A percentile compares a stretch with the other conserved stretches of the same genome.
phyloP scores from a whole-genome alignment of 2,797 vertebrate species.

The Girardinus metallicus region DNA sequence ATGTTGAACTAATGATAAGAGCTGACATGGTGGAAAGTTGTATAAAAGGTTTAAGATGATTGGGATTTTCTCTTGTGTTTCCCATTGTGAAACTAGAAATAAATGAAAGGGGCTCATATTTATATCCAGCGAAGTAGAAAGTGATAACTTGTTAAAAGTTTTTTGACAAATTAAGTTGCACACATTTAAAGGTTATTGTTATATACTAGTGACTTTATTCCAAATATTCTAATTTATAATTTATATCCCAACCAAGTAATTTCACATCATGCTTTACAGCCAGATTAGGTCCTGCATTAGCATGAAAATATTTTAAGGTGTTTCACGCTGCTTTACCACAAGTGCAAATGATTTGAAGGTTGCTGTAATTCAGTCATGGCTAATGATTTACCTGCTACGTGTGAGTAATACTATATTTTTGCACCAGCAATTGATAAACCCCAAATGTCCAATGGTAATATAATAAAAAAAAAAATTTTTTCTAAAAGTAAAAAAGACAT shows the following conservation, averaged over 20 bases:
- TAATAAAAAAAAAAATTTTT: too few relatives aligned
- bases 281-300: neutral
- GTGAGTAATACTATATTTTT: neutral
- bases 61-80: neutral
- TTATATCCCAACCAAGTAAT: neutral
- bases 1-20: neutral
- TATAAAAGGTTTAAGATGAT: neutral
- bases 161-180: neutral
- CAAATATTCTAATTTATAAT: neutral
- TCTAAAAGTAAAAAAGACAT: neutral
- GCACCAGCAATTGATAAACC: neutral
- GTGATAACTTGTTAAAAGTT: neutral
- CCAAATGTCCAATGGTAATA: conserved; percentile 7
- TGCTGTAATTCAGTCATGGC: neutral
- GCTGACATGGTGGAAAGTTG: neutral
- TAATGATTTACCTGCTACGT: neutral
- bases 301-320: neutral
- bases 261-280: neutral
- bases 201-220: neutral
- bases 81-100: neutral
- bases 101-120: neutral
- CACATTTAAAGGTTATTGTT: neutral
- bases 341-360: neutral
- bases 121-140: neutral
- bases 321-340: neutral